Conservation (phyloP, 2,888 invertebrate genomes). For the Bugula neritina region DNA sequence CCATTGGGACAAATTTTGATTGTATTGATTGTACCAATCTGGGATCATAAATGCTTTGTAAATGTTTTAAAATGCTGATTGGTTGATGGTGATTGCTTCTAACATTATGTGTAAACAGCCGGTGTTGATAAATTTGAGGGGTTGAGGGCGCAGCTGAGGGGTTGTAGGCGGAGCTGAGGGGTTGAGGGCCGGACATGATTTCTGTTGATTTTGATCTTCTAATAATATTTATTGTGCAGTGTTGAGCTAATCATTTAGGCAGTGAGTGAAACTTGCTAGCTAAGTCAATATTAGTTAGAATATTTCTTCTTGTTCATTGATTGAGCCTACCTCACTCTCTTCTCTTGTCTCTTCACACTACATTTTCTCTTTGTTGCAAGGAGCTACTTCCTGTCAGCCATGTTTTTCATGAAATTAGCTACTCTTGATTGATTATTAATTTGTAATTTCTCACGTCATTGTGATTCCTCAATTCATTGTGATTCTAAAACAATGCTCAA, state of each 20-base stretch:
- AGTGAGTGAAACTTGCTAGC: background rate
- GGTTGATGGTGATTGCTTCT: too few relatives aligned
- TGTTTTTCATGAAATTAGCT: background rate
- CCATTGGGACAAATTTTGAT: too few relatives aligned
- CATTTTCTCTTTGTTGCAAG: background rate
- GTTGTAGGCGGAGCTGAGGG: background rate
- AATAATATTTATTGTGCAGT: background rate
- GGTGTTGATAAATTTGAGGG: background rate
- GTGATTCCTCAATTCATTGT: background rate
- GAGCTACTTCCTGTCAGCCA: background rate
- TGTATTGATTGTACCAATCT: too few relatives aligned
- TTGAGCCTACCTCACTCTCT: background rate
- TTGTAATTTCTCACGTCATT: background rate
- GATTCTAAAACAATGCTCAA: too few relatives aligned
- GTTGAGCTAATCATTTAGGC: background rate
- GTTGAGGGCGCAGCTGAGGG: background rate
- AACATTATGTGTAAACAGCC: too few relatives aligned
- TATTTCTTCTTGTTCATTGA: background rate
- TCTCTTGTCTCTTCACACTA: background rate
- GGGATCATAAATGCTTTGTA: too few relatives aligned
- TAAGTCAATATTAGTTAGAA: background rate
- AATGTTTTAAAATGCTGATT: too few relatives aligned
- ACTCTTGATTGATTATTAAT: background rate
- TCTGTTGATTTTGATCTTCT: too few relatives aligned
- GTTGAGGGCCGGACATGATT: background rate